These are phyloP conservation scores for Drosophila birchii DNA, from an alignment of 2,888 invertebrate genomes.

Conservation along the genomic window DNA sequence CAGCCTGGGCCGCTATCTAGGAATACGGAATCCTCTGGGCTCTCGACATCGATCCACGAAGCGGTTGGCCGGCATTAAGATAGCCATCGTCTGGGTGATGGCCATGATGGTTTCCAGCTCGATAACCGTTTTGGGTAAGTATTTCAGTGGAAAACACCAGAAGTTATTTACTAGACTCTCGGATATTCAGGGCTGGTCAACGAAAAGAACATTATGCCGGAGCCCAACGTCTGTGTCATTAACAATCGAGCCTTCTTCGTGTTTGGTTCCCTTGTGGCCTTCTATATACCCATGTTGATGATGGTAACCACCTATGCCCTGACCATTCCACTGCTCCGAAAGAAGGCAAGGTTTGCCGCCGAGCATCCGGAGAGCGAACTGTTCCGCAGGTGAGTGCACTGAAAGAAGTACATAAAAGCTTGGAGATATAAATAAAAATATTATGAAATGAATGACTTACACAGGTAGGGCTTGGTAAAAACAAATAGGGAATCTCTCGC, in stretches of 20 bases:
- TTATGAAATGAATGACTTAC: not conserved
- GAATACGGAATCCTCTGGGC: slow-evolving; percentile 94
- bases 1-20: slow-evolving; percentile 93
- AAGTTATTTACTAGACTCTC: not conserved
- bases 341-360: slow-evolving; percentile 90
- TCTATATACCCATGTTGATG: slow-evolving; percentile 97
- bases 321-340: slow-evolving; percentile 93
- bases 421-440: not conserved
- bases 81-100: slow-evolving; percentile 95
- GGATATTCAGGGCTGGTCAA: slow-evolving; percentile 89
- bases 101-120: slow-evolving; percentile 95
- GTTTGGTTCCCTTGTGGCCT: slow-evolving; percentile 96
- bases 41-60: slow-evolving; percentile 94
- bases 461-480: not conserved
- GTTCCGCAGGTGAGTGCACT: slow-evolving; percentile 85
- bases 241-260: slow-evolving; percentile 94
- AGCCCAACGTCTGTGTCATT: slow-evolving; percentile 90
- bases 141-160: too few species aligned
- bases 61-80: slow-evolving; percentile 93
- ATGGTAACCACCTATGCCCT: slow-evolving; percentile 97
- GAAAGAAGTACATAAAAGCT: not conserved
- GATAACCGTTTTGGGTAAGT: slow-evolving; percentile 92
- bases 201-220: slow-evolving; percentile 92
- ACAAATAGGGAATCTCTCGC: too few species aligned
- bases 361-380: slow-evolving; percentile 88